phyloP scores from a whole-genome alignment of 2,797 vertebrate genomes.

The Urosaurus nigricauda region DNA sequence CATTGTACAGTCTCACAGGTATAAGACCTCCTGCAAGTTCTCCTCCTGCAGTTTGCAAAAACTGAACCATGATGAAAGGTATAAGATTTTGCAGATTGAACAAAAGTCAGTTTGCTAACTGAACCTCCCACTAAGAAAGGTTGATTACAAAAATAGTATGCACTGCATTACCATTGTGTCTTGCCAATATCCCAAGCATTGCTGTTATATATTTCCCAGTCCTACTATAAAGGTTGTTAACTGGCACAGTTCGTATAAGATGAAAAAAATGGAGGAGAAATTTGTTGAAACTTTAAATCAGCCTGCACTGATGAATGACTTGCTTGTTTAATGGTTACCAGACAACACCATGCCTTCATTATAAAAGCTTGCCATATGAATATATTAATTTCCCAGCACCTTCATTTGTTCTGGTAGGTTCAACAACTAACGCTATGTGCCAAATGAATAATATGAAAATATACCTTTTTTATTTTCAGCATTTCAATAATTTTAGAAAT shows the following conservation, averaged over 20 bases:
- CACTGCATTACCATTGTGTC: conserved; percentile 25
- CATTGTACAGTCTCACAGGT: not conserved
- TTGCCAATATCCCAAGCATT: conserved; percentile 54
- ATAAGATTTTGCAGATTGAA: conserved; percentile 16
- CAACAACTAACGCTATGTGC: conserved; percentile 69
- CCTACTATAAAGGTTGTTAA: conserved; percentile 44
- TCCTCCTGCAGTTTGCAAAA: not conserved
- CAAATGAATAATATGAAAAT: conserved; percentile 50
- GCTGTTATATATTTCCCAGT: conserved; percentile 44
- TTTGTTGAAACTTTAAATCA: conserved; percentile 68
- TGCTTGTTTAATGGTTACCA: conserved; percentile 72
- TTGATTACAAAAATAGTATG: conserved; percentile 32
- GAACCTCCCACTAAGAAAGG: conserved; percentile 25
- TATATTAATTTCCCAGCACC: conserved; percentile 58
- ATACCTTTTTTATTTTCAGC: too few relatives aligned
- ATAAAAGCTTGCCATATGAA: conserved; percentile 65
- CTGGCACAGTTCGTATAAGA: conserved; percentile 59
- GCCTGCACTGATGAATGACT: conserved; percentile 64
- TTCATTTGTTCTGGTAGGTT: conserved; percentile 60
- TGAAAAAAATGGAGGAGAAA: conserved; percentile 45
- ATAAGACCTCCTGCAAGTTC: conserved; percentile 24
- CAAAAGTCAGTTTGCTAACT: conserved; percentile 29
- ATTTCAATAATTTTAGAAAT: not conserved
- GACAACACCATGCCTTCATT: conserved; percentile 72
- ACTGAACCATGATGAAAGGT: not conserved